These are phyloP conservation scores for Colossoma macropomum DNA, from an alignment of 2,113 vertebrate species.

Conservation along the genomic window DNA sequence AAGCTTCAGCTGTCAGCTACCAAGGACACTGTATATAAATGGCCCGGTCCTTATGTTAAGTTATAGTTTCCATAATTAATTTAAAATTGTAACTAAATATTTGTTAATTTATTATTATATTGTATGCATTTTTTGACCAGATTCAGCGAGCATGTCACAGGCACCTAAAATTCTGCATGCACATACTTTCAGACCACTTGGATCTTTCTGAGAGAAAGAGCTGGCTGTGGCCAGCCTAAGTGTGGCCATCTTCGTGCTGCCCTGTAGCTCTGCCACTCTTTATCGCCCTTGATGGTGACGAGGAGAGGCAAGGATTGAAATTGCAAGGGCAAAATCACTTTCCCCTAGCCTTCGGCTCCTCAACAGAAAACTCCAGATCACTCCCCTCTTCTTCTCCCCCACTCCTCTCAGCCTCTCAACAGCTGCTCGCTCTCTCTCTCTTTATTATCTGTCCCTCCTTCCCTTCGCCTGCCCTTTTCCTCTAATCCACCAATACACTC, in stretches of 20 bases:
- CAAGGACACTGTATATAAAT: no score
- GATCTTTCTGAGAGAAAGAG: not conserved
- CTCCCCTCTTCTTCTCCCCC: constrained; percentile 31
- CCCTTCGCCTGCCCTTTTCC: constrained; percentile 71
- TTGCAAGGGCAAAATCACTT: constrained; percentile 62
- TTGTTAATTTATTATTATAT: no score
- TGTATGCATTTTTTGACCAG: no score
- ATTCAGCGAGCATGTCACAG: no score
- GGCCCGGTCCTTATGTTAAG: no score
- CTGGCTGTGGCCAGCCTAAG: not conserved
- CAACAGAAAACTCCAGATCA: constrained; percentile 51
- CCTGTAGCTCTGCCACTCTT: constrained; percentile 42
- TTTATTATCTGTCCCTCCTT: constrained; percentile 49
- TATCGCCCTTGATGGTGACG: constrained; percentile 50
- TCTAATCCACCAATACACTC: constrained; percentile 75
- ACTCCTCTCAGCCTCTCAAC: constrained; percentile 65
- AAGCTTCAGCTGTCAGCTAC: no score
- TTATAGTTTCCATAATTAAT: no score
- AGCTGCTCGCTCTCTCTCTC: constrained; percentile 64
- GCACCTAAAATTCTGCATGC: no score
- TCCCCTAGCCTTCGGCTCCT: constrained; percentile 46
- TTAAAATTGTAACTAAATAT: no score
- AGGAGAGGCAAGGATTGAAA: constrained; percentile 59
- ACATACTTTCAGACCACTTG: not conserved
- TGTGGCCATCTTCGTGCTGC: constrained; percentile 21